These are phyloP conservation scores for Protaetia brevitarsis DNA, from an alignment of 1,140 invertebrate genomes.

Conservation along the genomic window DNA sequence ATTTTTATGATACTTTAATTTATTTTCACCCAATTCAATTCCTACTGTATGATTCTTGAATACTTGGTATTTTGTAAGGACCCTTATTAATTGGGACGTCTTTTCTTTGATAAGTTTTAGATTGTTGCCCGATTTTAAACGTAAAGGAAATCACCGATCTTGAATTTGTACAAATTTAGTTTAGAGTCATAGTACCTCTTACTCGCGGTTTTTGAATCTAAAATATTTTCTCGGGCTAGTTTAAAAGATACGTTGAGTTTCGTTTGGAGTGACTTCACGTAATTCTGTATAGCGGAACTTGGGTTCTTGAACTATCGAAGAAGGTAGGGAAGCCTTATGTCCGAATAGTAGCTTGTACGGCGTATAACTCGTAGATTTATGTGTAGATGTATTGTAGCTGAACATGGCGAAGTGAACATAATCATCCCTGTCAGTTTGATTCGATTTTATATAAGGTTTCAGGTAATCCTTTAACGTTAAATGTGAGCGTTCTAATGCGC, in stretches of 20 bases:
- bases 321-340: conserved; percentile 32
- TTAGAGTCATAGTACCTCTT: conserved; percentile 28
- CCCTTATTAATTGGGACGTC: conserved; percentile 30
- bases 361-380: conserved; percentile 30
- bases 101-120: conserved; percentile 30
- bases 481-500: neutral
- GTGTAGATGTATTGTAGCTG: conserved; percentile 37
- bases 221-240: conserved; percentile 6
- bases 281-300: conserved; percentile 23
- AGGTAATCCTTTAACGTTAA: conserved; percentile 32
- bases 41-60: neutral
- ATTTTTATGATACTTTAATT: neutral
- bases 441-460: conserved; percentile 40
- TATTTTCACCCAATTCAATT: neutral
- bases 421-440: conserved; percentile 42
- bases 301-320: neutral
- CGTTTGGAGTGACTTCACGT: neutral
- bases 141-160: conserved; percentile 7
- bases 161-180: neutral
- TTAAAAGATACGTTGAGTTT: neutral
- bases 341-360: conserved; percentile 39
- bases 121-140: neutral
- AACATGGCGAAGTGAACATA: conserved; percentile 41
- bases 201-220: neutral
- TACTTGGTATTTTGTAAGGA: conserved; percentile 7